Base-by-base conservation (phyloP, 1,140 invertebrate species). In the Drosophila neocordata region DNA sequence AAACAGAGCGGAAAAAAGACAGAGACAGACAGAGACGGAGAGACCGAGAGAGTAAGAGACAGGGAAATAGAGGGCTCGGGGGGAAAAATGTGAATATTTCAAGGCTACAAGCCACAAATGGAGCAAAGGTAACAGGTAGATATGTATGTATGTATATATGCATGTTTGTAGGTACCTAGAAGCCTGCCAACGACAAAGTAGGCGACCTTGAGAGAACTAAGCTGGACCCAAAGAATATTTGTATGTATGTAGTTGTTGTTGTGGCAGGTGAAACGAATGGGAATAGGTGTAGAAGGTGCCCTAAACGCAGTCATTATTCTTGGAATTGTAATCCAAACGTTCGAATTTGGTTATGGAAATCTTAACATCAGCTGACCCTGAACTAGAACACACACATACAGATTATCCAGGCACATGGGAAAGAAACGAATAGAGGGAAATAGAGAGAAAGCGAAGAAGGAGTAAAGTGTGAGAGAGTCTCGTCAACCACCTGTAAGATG, bases 401-500 rank as follows among this genome's bases (percentile, higher is more conserved):
- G 4, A 38, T 18, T 48, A 35, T 35, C 34, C 18, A 53, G 22
- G 41, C 37, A 20, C 34, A 22, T 15, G 59, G 15, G n/a, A n/a
- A 5, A 13, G 6, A 41, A 34, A 1, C 31, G 41, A 44, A 18
- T 18, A 8, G 41, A 44, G 13, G 11, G 24, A 34, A 15, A 55
- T 24, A 55, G 27, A 13, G 27, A 56, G 5, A 57, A 24, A 18
- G 22, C 13, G n/a, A 15, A 41, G 4, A n/a, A 13, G 4, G 27
- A 31, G 6, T 31, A 6, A 6, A 31, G 27, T 31, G 27, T 31
- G 27, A 31, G 31, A 52, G 61, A 15, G 31, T 27, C 11, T 55
- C 20, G 62, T 24, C 38, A 79, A 79, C 77, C 77, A 79, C 77
- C 77, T 79, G 77, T 79, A 71, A 72, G 65, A 59, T 64, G 24